Evolutionary conservation across 2,113 vertebrate species (phyloP), one percentile per base, ranked within the genome.

Genomic region (Melanerpes aurifrons): DNA sequence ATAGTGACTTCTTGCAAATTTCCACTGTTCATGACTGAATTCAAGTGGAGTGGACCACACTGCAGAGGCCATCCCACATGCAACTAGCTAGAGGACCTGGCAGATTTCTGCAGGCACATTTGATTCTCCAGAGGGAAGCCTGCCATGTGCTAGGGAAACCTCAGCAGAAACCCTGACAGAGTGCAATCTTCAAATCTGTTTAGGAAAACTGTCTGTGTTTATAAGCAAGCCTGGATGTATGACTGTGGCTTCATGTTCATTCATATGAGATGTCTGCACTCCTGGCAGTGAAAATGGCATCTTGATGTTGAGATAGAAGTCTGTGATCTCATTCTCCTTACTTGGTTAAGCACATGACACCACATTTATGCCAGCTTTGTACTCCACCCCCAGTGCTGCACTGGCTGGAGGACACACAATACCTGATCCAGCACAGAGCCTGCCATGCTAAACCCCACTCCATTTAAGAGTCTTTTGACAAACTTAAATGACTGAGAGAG

Each of bases 151-250:
- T 21, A 61, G 29, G 45, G 29, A 70, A 79, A n/a, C 35, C 82
- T 75, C 82, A 66, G 50, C 53, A 71, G 68, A 67, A 83, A 40
- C 45, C 53, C 68, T 50, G 40, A 86, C 1, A 0, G 53, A 70
- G 59, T 8, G 22, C 1, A 1, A 62, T 79, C 57, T 50, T 82
- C 14, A 61, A 56, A 50, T 64, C 72, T 67, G 63, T 61, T 89
- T 79, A 79, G 77, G 45, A 74, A 79, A 89, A 74, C 21, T 26
- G 31, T 19, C 75, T 62, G 72, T 66, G 37, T 70, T 89, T 89
- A 57, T 86, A 82, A 82, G 32, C 62, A 82, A 82, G 45, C 37
- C 77, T 79, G 19, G 32, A 74, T 67, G 10, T 12, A 79, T 8
- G 32, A 82, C n/a, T 47, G 57, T 32, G 62, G 35, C 73, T 93